A percentile compares a stretch with the other conserved stretches of the same genome.
These are phyloP conservation scores for Adrianichthys oophorus DNA, from an alignment of 2,797 vertebrate genomes.

Conservation along the genomic window DNA sequence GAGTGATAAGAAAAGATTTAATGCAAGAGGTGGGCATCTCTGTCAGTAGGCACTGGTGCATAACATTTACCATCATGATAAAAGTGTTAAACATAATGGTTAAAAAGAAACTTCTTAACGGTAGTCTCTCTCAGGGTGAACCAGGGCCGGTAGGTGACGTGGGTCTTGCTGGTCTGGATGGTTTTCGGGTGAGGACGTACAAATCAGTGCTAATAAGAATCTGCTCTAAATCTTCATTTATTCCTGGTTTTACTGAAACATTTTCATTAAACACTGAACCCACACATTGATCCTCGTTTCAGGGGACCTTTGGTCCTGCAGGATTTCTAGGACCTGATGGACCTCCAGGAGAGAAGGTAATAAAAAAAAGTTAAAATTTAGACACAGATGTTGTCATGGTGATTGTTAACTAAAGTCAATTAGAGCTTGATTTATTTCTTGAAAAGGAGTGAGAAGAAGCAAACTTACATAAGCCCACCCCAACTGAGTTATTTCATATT, in stretches of 20 bases:
- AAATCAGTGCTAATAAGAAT: background rate
- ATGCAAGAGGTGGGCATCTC: no score
- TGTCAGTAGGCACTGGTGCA: background rate
- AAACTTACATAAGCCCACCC: no score
- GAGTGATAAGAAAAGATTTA: no score
- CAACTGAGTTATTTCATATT: no score
- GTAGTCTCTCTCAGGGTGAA: slow-evolving; percentile 66
- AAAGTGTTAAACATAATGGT: background rate
- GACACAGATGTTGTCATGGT: background rate
- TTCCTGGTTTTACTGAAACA: slow-evolving; percentile 2
- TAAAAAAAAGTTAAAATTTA: background rate
- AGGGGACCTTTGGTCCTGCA: slow-evolving; percentile 64
- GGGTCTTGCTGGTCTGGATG: slow-evolving; percentile 69
- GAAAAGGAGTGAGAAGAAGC: no score
- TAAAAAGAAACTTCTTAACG: slow-evolving; percentile 1
- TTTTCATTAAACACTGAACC: background rate
- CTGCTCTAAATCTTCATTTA: slow-evolving; percentile 9
- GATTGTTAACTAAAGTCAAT: no score
- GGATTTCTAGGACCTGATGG: slow-evolving; percentile 67
- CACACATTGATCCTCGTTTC: slow-evolving; percentile 11
- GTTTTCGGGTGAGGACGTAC: slow-evolving; percentile 64
- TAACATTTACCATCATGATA: background rate
- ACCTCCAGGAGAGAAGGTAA: slow-evolving; percentile 73
- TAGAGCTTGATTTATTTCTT: no score
- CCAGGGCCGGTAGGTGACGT: slow-evolving; percentile 71